Evolutionary conservation across 2,888 invertebrate species (phyloP), one percentile per base, ranked within the genome.

Genomic region (Andrena praecox): DNA sequence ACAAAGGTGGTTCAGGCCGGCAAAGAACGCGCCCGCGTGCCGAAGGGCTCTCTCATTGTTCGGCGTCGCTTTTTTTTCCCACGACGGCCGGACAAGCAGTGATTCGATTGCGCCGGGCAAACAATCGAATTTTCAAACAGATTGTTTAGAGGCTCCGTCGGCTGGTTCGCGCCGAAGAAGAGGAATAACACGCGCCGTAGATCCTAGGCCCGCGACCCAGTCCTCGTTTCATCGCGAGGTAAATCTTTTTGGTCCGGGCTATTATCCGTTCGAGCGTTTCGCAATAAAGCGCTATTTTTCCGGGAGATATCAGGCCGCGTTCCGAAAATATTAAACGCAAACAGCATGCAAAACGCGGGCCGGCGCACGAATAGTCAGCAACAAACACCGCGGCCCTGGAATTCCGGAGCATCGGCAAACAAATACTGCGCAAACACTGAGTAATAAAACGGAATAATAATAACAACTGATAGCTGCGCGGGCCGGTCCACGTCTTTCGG

Each of bases 291-390:
- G 29, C 68, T 80, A 72, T 80, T 80, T 71, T 78, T 54, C 54
- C 24, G n/a, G 69, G 54, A 80, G 72, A 78, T 72, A 67, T 67
- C 52, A 52, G 42, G 52, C 67, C 48, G 27, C 71, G 35, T 67
- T 54, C 24, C 27, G 72, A 50, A 78, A 80, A 78, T 80, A 80
- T 80, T 68, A 80, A 78, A 78, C 68, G 63, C 56, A 77, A 80
- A 77, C 70, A 80, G 16, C 64, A 29, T 42, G 52, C 52, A 31
- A 50, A 29, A 69, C 80, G 20, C 78, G 52, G 27, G 6, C 66
- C 16, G 33, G 29, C 70, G 60, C 16, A 27, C 10, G 24, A 54
- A 63, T 33, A 67, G 67, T 72, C 78, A 35, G 72, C 78, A 27
- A 68, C 71, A 72, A 78, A 78, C 54, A 78, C 6, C 27, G 35